phyloP scores from a whole-genome alignment of 2,797 vertebrate species.

The Phrynocephalus forsythii region DNA sequence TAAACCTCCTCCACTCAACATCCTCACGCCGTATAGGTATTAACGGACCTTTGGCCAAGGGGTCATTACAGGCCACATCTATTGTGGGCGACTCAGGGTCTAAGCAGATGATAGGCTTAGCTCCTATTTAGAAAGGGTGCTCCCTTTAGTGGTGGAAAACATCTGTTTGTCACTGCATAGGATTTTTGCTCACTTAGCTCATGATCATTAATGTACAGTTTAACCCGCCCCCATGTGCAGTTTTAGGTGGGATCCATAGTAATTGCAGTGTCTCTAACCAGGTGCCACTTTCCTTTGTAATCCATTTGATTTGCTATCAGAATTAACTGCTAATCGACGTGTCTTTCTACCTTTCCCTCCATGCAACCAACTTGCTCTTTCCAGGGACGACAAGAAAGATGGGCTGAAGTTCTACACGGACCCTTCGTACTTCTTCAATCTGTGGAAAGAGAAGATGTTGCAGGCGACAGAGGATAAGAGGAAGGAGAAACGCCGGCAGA shows the following conservation, averaged over 20 bases:
- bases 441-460: conserved; percentile 96
- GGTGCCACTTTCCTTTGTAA: too few species aligned
- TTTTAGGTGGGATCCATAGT: neutral
- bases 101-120: too few species aligned
- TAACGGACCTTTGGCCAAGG: neutral
- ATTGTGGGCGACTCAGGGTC: too few species aligned
- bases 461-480: conserved; percentile 93
- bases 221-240: neutral
- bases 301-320: neutral
- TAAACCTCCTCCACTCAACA: conserved; percentile 92
- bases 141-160: too few species aligned
- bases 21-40: conserved; percentile 90
- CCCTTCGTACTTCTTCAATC: conserved; percentile 92
- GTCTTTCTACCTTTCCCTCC: neutral
- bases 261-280: neutral
- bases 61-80: too few species aligned
- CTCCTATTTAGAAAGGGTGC: too few species aligned
- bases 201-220: too few species aligned
- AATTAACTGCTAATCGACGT: neutral
- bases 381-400: conserved; percentile 91
- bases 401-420: conserved; percentile 93
- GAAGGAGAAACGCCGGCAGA: conserved; percentile 92
- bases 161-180: too few species aligned
- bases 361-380: neutral
- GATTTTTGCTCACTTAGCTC: too few species aligned